Evolutionary conservation across 2,888 invertebrate genomes (phyloP).

Genomic region (Chloroclysta siterata): DNA sequence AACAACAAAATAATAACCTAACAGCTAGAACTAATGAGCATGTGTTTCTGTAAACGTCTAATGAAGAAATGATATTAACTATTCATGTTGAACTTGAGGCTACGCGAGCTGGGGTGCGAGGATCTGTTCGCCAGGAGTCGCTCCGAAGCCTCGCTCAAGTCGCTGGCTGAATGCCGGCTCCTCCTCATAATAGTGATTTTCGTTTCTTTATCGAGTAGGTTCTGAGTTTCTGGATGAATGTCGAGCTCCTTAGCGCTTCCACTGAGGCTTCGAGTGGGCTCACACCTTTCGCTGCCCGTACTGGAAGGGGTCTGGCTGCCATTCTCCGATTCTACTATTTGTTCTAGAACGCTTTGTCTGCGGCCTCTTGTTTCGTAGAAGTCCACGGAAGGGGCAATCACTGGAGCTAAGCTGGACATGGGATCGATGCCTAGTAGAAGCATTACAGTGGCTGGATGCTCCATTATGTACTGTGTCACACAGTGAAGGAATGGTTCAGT

Average conservation of each 20-base stretch:
- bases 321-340: slow-evolving; percentile 76
- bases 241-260: slow-evolving; percentile 68
- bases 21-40: slow-evolving; percentile 71
- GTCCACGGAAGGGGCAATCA: slow-evolving; percentile 74
- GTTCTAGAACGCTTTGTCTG: slow-evolving; percentile 73
- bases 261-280: slow-evolving; percentile 61
- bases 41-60: slow-evolving; percentile 41
- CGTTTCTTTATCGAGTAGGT: slow-evolving; percentile 65
- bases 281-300: slow-evolving; percentile 69
- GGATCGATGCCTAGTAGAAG: slow-evolving; percentile 90
- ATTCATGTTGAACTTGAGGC: slow-evolving; percentile 85
- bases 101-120: slow-evolving; percentile 87
- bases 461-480: slow-evolving; percentile 87
- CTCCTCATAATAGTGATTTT: slow-evolving; percentile 66
- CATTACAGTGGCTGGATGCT: slow-evolving; percentile 90
- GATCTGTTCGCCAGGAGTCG: slow-evolving; percentile 83
- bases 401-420: slow-evolving; percentile 71
- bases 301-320: slow-evolving; percentile 79
- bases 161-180: slow-evolving; percentile 89
- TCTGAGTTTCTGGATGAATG: slow-evolving; percentile 65
- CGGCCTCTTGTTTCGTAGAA: slow-evolving; percentile 74
- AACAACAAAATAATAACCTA: slow-evolving; percentile 31
- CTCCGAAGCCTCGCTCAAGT: slow-evolving; percentile 86
- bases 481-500: slow-evolving; percentile 86
- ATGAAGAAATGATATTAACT: slow-evolving; percentile 71